Evolutionary conservation across 2,113 vertebrate species (phyloP).

Genomic region (Myocastor coypus): DNA sequence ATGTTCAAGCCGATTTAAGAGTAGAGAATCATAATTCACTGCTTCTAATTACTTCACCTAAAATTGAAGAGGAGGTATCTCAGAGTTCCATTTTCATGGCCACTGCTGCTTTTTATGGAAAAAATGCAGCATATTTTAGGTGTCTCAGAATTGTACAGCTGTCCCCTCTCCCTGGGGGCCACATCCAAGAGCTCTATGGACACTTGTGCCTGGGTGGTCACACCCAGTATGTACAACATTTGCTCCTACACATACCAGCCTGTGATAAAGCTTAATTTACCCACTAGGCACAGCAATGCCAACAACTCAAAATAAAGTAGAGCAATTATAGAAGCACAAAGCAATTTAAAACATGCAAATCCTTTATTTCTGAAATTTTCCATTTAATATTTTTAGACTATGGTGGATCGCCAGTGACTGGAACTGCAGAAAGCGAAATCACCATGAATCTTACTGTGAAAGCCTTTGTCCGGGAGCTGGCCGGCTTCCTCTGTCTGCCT

Average conservation of each 20-base stretch:
- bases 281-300: too few species aligned
- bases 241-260: too few species aligned
- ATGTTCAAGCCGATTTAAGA: not conserved
- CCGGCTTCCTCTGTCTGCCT: conserved; percentile 64
- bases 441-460: conserved; percentile 61
- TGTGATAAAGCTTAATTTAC: not conserved
- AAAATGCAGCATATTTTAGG: not conserved
- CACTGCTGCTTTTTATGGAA: not conserved
- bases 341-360: not conserved
- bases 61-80: not conserved
- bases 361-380: conserved; percentile 4
- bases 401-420: not conserved
- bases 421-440: not conserved
- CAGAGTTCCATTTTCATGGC: not conserved
- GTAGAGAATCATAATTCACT: not conserved
- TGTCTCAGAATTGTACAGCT: not conserved
- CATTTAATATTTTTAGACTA: not conserved
- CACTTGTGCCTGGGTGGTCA: too few species aligned
- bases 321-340: not conserved
- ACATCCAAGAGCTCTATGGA: not conserved
- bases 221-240: accelerated
- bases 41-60: not conserved
- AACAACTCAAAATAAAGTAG: not conserved
- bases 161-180: not conserved
- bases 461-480: conserved; percentile 26